Conservation (phyloP, 2,797 vertebrate species). For the Amniataba percoides region DNA sequence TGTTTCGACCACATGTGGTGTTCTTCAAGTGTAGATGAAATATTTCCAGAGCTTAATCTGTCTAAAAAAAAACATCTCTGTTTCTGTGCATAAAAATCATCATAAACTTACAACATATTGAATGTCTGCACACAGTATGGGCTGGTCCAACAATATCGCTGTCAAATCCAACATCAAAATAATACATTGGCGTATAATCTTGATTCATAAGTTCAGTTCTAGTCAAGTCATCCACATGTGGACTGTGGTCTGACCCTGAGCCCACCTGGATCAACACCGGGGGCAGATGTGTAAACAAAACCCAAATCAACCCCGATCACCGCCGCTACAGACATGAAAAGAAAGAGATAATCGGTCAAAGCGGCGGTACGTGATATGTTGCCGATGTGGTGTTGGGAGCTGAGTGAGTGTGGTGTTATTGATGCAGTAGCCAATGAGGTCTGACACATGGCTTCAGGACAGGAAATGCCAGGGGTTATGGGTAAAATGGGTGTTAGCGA, state of each 20-base stretch:
- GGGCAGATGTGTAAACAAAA: slow-evolving; percentile 64
- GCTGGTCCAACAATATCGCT: neutral
- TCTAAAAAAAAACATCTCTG: neutral
- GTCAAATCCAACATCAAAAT: neutral
- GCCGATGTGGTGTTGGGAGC: slow-evolving; percentile 56
- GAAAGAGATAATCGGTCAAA: slow-evolving; percentile 50
- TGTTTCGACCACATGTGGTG: neutral
- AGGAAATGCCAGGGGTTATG: slow-evolving; percentile 82
- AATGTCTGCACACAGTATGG: neutral
- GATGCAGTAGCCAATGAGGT: slow-evolving; percentile 79
- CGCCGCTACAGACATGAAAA: slow-evolving; percentile 30
- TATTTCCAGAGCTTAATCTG: neutral
- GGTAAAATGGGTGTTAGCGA: slow-evolving; percentile 79
- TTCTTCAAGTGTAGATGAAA: neutral
- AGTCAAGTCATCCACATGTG: neutral
- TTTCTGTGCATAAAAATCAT: neutral
- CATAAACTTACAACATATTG: neutral
- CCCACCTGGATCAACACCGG: slow-evolving; percentile 34
- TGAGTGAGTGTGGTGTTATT: slow-evolving; percentile 67
- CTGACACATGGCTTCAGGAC: slow-evolving; percentile 81
- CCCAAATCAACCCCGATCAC: slow-evolving; percentile 54
- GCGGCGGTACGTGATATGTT: slow-evolving; percentile 46
- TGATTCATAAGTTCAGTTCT: neutral
- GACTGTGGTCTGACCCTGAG: neutral
- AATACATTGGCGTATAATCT: neutral